These are phyloP conservation scores for Lepisosteus oculatus DNA, from an alignment of 2,113 vertebrate genomes.

Conservation along the genomic window DNA sequence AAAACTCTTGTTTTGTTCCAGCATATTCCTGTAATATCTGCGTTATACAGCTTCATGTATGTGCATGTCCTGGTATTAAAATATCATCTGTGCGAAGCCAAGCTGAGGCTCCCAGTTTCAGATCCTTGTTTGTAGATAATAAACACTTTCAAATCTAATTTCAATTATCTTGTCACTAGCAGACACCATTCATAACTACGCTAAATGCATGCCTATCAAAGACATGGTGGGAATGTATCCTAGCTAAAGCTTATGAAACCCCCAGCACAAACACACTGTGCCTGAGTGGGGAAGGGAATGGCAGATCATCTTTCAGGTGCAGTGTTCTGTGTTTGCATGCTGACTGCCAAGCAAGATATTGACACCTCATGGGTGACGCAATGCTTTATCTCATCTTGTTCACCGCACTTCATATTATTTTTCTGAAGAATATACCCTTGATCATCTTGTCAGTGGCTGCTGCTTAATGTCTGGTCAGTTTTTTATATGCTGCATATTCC, in stretches of 20 bases:
- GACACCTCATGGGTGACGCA: slow-evolving; percentile 8
- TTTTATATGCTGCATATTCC: too few relatives aligned
- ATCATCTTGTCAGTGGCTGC: too few relatives aligned
- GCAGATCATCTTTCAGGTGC: background rate
- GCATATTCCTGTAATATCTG: too few relatives aligned
- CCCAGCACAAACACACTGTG: slow-evolving; percentile 3
- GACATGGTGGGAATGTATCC: slow-evolving; percentile 7
- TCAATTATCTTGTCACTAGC: slow-evolving; percentile 29
- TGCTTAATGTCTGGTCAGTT: too few relatives aligned
- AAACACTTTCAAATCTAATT: slow-evolving; percentile 31
- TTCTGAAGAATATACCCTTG: background rate
- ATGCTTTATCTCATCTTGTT: slow-evolving; percentile 14
- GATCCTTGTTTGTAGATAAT: slow-evolving; percentile 25
- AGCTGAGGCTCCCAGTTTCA: slow-evolving; percentile 12
- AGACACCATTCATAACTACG: slow-evolving; percentile 32
- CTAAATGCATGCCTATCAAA: slow-evolving; percentile 12
- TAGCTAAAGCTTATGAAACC: too few relatives aligned
- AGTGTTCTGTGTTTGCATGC: background rate
- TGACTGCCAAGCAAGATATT: slow-evolving; percentile 14
- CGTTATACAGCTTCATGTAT: too few relatives aligned
- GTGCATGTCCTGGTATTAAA: background rate
- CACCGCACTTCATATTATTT: background rate
- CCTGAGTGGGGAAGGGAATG: background rate
- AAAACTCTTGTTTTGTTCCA: slow-evolving; percentile 20
- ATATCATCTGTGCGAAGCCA: slow-evolving; percentile 11